Base-by-base conservation (phyloP, 2,888 invertebrate species). In the Lomographa bimaculata region DNA sequence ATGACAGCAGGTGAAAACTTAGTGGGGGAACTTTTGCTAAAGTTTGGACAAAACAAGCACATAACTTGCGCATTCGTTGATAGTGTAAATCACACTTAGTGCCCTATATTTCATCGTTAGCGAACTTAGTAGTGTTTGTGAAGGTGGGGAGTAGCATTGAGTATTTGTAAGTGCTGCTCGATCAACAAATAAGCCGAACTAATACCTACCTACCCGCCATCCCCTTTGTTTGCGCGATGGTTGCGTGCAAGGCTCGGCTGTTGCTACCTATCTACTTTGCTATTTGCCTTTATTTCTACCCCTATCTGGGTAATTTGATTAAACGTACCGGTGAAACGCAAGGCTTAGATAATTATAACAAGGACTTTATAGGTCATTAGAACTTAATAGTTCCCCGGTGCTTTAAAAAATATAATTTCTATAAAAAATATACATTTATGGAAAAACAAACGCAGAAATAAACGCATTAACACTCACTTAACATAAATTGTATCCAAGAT, bases 171-270 rank as follows among this genome's bases (percentile, higher is more conserved):
- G 53, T 57, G 60, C 46, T 57, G 55, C 45, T 60, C 54, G 56
- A 62, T 64, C 59, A 60, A 64, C 72, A 69, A 75, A 75, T 66
- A 70, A 45, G 57, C 57, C 50, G 60, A 62, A 59, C 64, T 74
- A 77, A 78, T 71, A 71, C 57, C 40, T 54, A 21, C 52, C 52
- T 51, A 50, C 49, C 50, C 51, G 51, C n/a, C 47, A 46, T 58
- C 58, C 67, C 65, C 54, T 53, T 64, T 72, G 61, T 75, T 73
- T 71, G 63, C 44, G 38, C 38, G 54, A 33, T 52, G 51, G 54
- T 67, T 63, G 66, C 64, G 66, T 64, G 66, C 55, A 49, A 41
- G 41, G 42, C 46, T 45, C 28, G n/a, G 19, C 26, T 50, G 39
- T 39, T 47, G 12, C 18, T 37, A 19, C 30, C 8, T 25, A 24